Evolutionary conservation across 2,888 invertebrate species (phyloP).

Genomic region (Eremobia ochroleuca): DNA sequence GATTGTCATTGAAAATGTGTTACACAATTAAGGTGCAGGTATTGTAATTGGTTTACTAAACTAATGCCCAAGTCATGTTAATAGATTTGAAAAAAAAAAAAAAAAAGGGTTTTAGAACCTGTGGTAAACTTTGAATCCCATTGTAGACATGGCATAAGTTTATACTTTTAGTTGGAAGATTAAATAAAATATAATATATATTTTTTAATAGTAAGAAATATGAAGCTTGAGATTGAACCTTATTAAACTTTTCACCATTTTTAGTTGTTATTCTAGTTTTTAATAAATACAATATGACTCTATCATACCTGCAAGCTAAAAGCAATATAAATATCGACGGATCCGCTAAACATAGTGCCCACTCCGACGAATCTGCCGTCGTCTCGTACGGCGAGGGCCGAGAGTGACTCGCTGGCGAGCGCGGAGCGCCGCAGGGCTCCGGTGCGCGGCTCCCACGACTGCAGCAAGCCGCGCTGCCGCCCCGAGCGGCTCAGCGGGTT

Average conservation of each 20-base stretch:
- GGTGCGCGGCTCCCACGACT: constrained; percentile 93
- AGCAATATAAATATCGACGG: constrained; percentile 96
- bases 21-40: background rate
- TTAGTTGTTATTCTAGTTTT: constrained; percentile 18
- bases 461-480: constrained; percentile 94
- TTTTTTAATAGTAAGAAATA: background rate
- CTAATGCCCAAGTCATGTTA: background rate
- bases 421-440: constrained; percentile 91
- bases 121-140: background rate
- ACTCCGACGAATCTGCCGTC: constrained; percentile 98
- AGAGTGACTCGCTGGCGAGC: constrained; percentile 94
- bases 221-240: background rate
- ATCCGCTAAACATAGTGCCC: constrained; percentile 98
- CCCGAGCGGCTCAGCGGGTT: constrained; percentile 95
- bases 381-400: constrained; percentile 96
- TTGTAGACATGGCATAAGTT: background rate
- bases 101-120: background rate
- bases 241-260: background rate
- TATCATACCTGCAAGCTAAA: constrained; percentile 95
- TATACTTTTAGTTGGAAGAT: background rate
- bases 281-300: background rate
- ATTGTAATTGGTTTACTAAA: constrained; percentile 6
- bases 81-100: background rate
- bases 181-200: background rate
- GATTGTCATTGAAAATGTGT: background rate